A percentile compares a stretch with the other conserved stretches of the same genome.
phyloP scores from a whole-genome alignment of 37 sponge, comb jelly and placozoan genomes.

The Oscarella lobularis region DNA sequence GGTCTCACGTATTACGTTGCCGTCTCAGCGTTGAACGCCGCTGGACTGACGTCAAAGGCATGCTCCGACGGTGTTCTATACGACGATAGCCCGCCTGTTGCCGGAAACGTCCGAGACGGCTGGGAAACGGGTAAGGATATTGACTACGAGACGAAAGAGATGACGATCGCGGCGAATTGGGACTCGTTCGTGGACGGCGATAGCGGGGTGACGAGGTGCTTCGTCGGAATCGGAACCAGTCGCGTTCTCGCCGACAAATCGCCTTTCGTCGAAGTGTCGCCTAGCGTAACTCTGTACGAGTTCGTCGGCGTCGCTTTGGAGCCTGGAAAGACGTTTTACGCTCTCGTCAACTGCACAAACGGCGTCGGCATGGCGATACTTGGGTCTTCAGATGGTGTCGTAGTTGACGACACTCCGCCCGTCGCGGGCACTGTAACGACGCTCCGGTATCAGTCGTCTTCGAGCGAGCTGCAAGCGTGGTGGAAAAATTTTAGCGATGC shows the following conservation, averaged over 20 bases:
- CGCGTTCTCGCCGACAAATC: too few relatives aligned
- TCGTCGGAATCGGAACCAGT: too few relatives aligned
- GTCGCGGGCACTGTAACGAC: not conserved
- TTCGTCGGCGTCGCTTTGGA: too few relatives aligned
- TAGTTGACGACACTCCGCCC: not conserved
- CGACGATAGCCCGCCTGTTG: constrained; percentile 46
- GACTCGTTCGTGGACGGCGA: constrained; percentile 22
- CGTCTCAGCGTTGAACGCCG: constrained; percentile 13
- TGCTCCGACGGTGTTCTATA: constrained; percentile 19
- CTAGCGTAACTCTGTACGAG: too few relatives aligned
- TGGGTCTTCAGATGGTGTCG: not conserved
- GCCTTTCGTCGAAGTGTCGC: too few relatives aligned
- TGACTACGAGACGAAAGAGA: not conserved
- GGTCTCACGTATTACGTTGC: not conserved
- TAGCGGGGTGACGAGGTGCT: constrained; percentile 34
- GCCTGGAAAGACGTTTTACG: too few relatives aligned
- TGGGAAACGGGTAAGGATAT: not conserved
- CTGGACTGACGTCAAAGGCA: constrained; percentile 11
- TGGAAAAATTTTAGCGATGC: not conserved
- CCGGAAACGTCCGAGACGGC: constrained; percentile 11
- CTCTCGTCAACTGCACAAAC: too few relatives aligned
- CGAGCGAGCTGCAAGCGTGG: not conserved
- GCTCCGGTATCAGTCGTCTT: not conserved
- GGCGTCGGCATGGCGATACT: too few relatives aligned
- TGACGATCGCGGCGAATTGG: constrained; percentile 32